A percentile compares a stretch with the other conserved stretches of the same genome.
These are phyloP conservation scores for Empidonax alnorum DNA, from an alignment of 2,113 vertebrate species.

Conservation along the genomic window DNA sequence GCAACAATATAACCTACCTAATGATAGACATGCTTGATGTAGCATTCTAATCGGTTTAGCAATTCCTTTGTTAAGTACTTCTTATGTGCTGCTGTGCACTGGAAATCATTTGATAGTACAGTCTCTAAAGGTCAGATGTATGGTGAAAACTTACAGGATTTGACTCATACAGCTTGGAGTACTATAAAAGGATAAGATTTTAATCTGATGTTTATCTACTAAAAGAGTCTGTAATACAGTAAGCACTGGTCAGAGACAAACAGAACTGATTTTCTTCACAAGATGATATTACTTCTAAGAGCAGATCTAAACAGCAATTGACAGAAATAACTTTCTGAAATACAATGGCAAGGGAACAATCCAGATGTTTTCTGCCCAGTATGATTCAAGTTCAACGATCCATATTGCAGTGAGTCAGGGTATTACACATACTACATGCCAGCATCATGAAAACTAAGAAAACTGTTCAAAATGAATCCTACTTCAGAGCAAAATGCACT, in stretches of 20 bases:
- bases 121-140: not conserved
- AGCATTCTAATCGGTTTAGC: not conserved
- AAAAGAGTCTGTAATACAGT: not conserved
- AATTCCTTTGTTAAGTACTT: not conserved
- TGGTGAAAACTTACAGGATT: not conserved
- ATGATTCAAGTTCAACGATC: not conserved
- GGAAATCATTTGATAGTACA: not conserved
- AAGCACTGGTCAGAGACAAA: not conserved
- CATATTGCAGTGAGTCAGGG: not conserved
- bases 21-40: not conserved
- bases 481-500: not conserved
- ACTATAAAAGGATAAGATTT: not conserved
- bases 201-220: not conserved
- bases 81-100: not conserved
- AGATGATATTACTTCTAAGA: not conserved
- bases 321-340: not conserved
- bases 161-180: not conserved
- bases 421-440: not conserved
- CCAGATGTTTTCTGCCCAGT: not conserved
- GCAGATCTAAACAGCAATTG: not conserved
- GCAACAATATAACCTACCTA: not conserved
- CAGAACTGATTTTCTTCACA: not conserved
- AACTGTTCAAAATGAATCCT: not conserved
- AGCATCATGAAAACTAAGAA: not conserved
- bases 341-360: not conserved